A percentile compares a stretch with the other conserved stretches of the same genome.
Conservation (phyloP, 2,888 invertebrate genomes). For the Pycnomerus fuliginosus region DNA sequence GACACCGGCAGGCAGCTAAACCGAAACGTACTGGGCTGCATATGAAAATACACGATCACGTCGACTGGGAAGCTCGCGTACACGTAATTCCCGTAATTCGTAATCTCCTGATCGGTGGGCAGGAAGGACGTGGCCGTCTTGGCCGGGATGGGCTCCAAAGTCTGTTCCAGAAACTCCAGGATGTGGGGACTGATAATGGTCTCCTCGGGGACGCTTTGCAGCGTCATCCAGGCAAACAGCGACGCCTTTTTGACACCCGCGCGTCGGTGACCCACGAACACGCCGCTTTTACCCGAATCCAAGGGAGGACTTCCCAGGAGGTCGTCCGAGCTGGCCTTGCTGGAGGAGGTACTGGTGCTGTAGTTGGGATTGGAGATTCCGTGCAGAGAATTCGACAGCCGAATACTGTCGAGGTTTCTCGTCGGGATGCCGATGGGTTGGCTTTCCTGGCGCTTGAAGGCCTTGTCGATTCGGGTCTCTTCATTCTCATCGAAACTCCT, state of each 20-base stretch:
- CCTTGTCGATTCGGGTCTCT: slow-evolving; percentile 47
- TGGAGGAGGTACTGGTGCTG: slow-evolving; percentile 44
- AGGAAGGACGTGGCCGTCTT: slow-evolving; percentile 46
- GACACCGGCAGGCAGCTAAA: slow-evolving; percentile 96
- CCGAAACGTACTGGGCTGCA: slow-evolving; percentile 95
- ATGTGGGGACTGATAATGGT: slow-evolving; percentile 97
- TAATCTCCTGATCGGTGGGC: slow-evolving; percentile 56
- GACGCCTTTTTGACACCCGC: slow-evolving; percentile 76
- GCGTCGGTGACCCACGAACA: slow-evolving; percentile 30
- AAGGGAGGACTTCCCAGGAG: slow-evolving; percentile 37
- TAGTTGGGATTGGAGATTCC: slow-evolving; percentile 53
- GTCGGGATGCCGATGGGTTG: slow-evolving; percentile 24
- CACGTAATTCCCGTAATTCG: slow-evolving; percentile 74
- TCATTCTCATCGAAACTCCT: slow-evolving; percentile 37
- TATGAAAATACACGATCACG: slow-evolving; percentile 97
- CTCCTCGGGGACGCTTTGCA: slow-evolving; percentile 96
- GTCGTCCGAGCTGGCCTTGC: slow-evolving; percentile 40
- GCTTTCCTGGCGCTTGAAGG: slow-evolving; percentile 46
- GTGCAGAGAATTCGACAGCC: slow-evolving; percentile 42
- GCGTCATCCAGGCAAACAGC: slow-evolving; percentile 91
- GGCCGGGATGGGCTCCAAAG: slow-evolving; percentile 87
- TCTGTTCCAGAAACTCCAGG: slow-evolving; percentile 95
- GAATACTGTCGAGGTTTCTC: slow-evolving; percentile 29
- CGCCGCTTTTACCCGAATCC: slow-evolving; percentile 10
- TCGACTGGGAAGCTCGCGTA: slow-evolving; percentile 97